Conservation (phyloP, 2,113 vertebrate species). For the Anhinga rufa region DNA sequence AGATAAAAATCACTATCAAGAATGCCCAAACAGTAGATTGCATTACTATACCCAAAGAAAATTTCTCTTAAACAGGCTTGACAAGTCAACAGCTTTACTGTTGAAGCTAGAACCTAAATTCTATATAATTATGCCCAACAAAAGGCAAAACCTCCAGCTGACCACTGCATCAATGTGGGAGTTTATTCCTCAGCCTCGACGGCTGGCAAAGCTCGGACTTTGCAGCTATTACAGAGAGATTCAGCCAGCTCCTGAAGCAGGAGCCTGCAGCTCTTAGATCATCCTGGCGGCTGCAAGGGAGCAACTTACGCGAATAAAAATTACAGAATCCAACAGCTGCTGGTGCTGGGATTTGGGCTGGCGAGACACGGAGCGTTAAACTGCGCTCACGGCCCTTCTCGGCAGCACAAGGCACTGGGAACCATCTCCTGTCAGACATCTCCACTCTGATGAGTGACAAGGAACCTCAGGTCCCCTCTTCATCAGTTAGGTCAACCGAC, state of each 20-base stretch:
- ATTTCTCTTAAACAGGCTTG: background rate
- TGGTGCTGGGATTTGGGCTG: background rate
- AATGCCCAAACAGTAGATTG: background rate
- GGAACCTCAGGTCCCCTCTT: background rate
- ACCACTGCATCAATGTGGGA: background rate
- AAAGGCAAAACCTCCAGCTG: background rate
- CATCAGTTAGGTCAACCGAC: no score
- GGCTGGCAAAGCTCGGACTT: background rate
- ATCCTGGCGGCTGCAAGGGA: background rate
- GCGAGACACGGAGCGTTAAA: background rate
- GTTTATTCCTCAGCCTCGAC: background rate
- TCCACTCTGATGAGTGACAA: background rate
- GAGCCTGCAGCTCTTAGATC: background rate
- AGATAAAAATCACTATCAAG: background rate
- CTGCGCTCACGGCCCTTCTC: background rate
- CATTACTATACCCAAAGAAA: background rate
- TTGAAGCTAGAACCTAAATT: background rate
- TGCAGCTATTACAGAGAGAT: background rate
- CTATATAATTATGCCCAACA: background rate
- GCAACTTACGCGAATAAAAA: background rate
- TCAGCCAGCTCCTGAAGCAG: background rate
- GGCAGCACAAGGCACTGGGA: background rate
- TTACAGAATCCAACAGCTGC: background rate
- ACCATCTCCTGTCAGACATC: background rate
- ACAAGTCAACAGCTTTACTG: background rate